Conservation (phyloP, 1,140 invertebrate species). For the Cydia fagiglandana region DNA sequence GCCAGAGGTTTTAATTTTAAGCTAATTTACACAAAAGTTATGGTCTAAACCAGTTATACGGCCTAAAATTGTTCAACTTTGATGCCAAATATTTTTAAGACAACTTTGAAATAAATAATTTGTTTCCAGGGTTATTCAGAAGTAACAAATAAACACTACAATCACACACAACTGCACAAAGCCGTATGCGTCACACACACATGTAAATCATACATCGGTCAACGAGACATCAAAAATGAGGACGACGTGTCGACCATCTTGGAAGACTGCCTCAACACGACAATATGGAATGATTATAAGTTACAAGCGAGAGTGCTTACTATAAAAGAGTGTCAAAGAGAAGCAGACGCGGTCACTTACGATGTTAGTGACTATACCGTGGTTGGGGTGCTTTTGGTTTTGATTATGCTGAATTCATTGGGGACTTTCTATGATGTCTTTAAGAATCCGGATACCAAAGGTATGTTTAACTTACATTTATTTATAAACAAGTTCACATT, state of each 20-base stretch:
- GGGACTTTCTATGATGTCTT: neutral
- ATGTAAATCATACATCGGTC: conserved; percentile 45
- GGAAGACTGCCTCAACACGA: neutral
- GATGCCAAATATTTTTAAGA: too few species aligned
- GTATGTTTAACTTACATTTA: neutral
- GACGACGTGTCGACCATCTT: conserved; percentile 12
- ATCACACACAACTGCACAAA: conserved; percentile 77
- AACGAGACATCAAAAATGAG: conserved; percentile 37
- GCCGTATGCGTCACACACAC: conserved; percentile 71
- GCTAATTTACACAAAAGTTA: too few species aligned
- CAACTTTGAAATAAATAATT: too few species aligned
- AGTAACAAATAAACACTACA: conserved; percentile 71
- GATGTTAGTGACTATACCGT: neutral
- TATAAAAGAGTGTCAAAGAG: neutral
- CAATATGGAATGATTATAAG: neutral
- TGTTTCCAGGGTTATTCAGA: conserved; percentile 62
- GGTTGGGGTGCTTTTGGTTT: neutral
- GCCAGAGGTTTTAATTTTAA: too few species aligned
- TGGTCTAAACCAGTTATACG: too few species aligned
- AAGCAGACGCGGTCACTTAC: neutral
- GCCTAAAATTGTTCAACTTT: too few species aligned
- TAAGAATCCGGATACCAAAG: neutral
- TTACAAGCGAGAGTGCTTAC: neutral
- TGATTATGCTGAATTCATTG: neutral
- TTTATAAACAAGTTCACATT: too few species aligned